phyloP scores from a whole-genome alignment of 2,888 invertebrate species.

The Drosophila hamatofila region DNA sequence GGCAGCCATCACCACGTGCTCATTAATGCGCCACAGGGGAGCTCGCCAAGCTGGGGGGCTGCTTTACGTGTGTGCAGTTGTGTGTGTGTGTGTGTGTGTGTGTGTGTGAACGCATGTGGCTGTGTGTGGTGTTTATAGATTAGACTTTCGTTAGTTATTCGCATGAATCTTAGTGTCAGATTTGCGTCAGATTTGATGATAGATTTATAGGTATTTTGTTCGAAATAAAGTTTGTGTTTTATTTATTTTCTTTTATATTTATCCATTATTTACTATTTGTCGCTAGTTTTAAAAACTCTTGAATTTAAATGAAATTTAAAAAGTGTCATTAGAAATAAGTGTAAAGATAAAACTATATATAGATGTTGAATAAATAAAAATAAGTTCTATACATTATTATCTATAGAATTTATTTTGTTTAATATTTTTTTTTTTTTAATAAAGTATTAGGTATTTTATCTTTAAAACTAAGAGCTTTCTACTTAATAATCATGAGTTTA shows the following conservation, averaged over 20 bases:
- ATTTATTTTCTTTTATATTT: background rate
- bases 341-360: too few relatives aligned
- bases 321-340: too few relatives aligned
- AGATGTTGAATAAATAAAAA: too few relatives aligned
- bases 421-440: too few relatives aligned
- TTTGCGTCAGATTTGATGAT: background rate
- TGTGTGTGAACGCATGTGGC: background rate
- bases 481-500: too few relatives aligned
- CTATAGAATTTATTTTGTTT: too few relatives aligned
- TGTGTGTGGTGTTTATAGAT: constrained; percentile 21
- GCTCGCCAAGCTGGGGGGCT: background rate
- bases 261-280: background rate
- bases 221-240: background rate
- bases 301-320: too few relatives aligned
- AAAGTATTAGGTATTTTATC: too few relatives aligned
- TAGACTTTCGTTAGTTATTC: constrained; percentile 11
- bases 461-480: too few relatives aligned
- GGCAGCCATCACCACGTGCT: constrained; percentile 51
- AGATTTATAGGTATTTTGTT: background rate
- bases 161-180: constrained; percentile 20
- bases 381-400: too few relatives aligned
- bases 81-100: background rate
- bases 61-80: constrained; percentile 28
- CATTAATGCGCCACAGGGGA: constrained; percentile 48
- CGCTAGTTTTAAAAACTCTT: too few relatives aligned